These are phyloP conservation scores for Pararge aegeria DNA, from an alignment of 1,140 invertebrate species.

Conservation along the genomic window DNA sequence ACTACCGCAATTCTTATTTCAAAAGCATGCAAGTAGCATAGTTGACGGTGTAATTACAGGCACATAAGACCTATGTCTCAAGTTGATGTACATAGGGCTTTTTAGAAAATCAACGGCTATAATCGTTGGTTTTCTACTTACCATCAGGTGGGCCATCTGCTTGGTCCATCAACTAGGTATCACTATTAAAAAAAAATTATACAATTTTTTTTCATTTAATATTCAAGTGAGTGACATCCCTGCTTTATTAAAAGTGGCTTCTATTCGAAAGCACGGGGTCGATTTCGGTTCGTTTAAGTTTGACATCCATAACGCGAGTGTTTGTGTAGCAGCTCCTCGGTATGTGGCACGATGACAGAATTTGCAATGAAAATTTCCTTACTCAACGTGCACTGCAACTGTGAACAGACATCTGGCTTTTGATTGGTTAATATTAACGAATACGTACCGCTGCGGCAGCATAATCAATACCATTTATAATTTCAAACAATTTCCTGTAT, in stretches of 20 bases:
- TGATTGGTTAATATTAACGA: conserved; percentile 39
- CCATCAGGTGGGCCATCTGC: too few species aligned
- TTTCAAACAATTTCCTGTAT: conserved; percentile 25
- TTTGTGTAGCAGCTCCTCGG: conserved; percentile 61
- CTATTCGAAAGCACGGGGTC: conserved; percentile 44
- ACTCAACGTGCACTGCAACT: conserved; percentile 66
- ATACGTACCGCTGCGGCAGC: conserved; percentile 15
- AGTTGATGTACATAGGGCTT: too few species aligned
- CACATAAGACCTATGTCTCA: too few species aligned
- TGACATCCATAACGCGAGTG: conserved; percentile 72
- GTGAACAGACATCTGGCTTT: conserved; percentile 50
- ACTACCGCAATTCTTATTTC: too few species aligned
- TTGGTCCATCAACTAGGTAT: too few species aligned
- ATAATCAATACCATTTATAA: conserved; percentile 34
- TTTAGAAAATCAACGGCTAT: too few species aligned
- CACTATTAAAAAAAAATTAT: too few species aligned
- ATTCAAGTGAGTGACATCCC: conserved; percentile 26
- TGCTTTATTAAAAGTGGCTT: conserved; percentile 38
- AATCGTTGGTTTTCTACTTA: too few species aligned
- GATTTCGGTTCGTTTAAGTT: conserved; percentile 78
- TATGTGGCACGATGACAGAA: conserved; percentile 67
- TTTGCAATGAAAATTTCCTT: conserved; percentile 77
- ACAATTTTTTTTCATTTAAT: too few species aligned
- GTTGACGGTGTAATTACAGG: too few species aligned
- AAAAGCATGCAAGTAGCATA: too few species aligned